Percentiles rank a stretch among this genome's conserved stretches.
Conservation (phyloP, 2,113 vertebrate species). For the Shinisaurus crocodilurus region DNA sequence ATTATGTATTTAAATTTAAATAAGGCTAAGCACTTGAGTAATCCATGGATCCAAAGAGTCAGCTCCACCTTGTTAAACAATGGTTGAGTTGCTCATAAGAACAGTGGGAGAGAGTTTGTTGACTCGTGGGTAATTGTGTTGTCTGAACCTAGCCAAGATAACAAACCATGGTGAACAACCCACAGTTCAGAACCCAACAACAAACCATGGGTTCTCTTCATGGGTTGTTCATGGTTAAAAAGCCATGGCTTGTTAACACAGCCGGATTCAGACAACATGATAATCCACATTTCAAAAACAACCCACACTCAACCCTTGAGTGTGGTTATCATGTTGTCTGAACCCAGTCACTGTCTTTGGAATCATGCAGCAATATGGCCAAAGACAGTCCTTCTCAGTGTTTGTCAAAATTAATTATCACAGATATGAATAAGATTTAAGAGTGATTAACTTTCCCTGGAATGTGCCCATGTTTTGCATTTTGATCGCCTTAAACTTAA, state of each 20-base stretch:
- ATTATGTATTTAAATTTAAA: not conserved
- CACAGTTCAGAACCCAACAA: too few relatives aligned
- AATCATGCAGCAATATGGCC: not conserved
- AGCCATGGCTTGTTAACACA: too few relatives aligned
- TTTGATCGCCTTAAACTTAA: not conserved
- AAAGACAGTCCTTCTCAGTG: not conserved
- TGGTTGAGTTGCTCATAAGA: not conserved
- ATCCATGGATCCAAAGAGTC: not conserved
- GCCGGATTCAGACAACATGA: too few relatives aligned
- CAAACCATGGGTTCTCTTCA: too few relatives aligned
- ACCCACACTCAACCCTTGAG: too few relatives aligned
- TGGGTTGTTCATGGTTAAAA: too few relatives aligned
- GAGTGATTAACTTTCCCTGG: not conserved
- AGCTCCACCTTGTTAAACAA: not conserved
- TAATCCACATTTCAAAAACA: too few relatives aligned
- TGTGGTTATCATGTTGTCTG: too few relatives aligned
- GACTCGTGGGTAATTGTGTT: too few relatives aligned
- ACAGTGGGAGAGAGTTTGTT: not conserved
- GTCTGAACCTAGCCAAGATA: too few relatives aligned
- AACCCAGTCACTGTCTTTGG: not conserved
- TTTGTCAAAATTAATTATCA: not conserved
- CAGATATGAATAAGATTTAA: not conserved
- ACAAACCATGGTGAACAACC: too few relatives aligned
- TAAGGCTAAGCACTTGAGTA: not conserved
- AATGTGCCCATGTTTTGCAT: not conserved